phyloP scores from a whole-genome alignment of 2,888 invertebrate genomes.

The Trichopoda pennipes region DNA sequence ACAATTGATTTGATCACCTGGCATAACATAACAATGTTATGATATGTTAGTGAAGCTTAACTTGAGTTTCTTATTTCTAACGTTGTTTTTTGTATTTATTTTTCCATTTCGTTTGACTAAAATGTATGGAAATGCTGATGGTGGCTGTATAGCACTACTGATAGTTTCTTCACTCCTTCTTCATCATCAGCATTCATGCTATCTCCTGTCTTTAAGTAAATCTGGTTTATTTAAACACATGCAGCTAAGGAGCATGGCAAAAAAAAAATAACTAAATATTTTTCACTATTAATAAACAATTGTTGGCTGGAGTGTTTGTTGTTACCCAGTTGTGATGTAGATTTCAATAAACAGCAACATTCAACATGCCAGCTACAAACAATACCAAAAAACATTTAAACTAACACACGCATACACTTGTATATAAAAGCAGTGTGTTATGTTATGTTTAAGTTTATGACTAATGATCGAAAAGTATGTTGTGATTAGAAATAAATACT shows the following conservation, averaged over 20 bases:
- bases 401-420: neutral
- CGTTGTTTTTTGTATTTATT: neutral
- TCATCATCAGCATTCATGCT: slow-evolving; percentile 25
- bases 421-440: slow-evolving; percentile 14
- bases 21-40: slow-evolving; percentile 72
- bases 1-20: slow-evolving; percentile 78
- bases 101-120: slow-evolving; percentile 26
- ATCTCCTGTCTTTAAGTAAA: slow-evolving; percentile 53
- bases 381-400: slow-evolving; percentile 14
- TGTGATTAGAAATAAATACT: slow-evolving; percentile 61
- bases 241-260: slow-evolving; percentile 7
- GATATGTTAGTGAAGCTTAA: slow-evolving; percentile 69
- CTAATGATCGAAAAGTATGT: slow-evolving; percentile 67
- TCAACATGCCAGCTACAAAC: slow-evolving; percentile 27
- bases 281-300: slow-evolving; percentile 51
- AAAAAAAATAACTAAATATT: slow-evolving; percentile 37
- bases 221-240: slow-evolving; percentile 65
- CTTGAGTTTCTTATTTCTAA: slow-evolving; percentile 58
- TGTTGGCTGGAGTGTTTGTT: slow-evolving; percentile 40
- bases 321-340: slow-evolving; percentile 30
- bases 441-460: slow-evolving; percentile 67
- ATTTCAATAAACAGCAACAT: slow-evolving; percentile 41
- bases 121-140: slow-evolving; percentile 33
- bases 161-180: slow-evolving; percentile 58
- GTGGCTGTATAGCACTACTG: slow-evolving; percentile 35